These are phyloP conservation scores for Eunapius fragilis DNA, from an alignment of 37 sponge, comb jelly and placozoan genomes.

Conservation along the genomic window DNA sequence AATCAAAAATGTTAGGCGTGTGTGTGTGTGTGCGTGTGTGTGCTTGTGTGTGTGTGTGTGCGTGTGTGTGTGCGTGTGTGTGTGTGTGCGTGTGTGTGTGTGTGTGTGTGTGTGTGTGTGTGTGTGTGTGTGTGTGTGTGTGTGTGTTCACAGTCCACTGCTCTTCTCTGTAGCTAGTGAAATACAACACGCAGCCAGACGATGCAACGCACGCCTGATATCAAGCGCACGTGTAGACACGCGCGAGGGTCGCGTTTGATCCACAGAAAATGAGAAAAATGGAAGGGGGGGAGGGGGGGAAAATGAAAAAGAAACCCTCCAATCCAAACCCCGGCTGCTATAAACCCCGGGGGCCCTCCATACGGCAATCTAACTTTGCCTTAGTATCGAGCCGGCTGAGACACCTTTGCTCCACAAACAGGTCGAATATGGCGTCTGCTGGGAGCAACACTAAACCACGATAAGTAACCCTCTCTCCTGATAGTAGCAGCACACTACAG, in stretches of 20 bases:
- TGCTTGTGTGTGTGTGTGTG: conserved; percentile 19
- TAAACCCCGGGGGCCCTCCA: background rate
- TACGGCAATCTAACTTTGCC: background rate
- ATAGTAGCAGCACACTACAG: background rate
- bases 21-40: conserved; percentile 26
- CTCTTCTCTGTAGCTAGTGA: too few species aligned
- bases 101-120: too few species aligned
- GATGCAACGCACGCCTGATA: background rate
- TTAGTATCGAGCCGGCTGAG: background rate
- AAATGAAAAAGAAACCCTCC: background rate
- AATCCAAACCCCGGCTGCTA: background rate
- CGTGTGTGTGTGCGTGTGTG: too few species aligned
- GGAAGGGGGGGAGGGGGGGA: background rate
- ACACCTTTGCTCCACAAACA: background rate
- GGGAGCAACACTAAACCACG: background rate
- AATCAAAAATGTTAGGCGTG: background rate
- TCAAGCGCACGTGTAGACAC: conserved; percentile 1
- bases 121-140: too few species aligned
- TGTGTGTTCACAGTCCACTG: too few species aligned
- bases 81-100: too few species aligned
- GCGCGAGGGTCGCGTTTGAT: too few species aligned
- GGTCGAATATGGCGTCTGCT: background rate
- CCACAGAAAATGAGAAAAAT: background rate
- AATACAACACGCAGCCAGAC: too few species aligned
- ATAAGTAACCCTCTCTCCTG: background rate